A percentile compares a stretch with the other conserved stretches of the same genome.
Evolutionary conservation across 2,113 vertebrate species (phyloP).

Genomic region (Pimephales promelas): DNA sequence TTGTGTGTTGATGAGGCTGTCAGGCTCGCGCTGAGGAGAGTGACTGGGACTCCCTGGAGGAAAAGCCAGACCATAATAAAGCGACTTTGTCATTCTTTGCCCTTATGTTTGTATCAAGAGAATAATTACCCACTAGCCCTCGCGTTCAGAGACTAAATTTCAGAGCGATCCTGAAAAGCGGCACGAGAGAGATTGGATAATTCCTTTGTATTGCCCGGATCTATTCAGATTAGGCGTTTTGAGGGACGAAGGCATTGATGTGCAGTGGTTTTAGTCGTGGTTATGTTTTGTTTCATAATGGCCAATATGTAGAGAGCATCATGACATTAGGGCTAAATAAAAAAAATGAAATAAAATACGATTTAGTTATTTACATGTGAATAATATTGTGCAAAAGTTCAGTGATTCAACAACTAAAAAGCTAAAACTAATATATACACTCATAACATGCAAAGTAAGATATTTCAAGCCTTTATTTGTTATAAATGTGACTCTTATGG

Average conservation of each 20-base stretch:
- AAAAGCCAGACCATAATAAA: slow-evolving; percentile 58
- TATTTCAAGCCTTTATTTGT: no score
- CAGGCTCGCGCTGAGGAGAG: slow-evolving; percentile 62
- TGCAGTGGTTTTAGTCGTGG: neutral
- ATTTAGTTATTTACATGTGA: neutral
- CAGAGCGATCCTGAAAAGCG: slow-evolving; percentile 47
- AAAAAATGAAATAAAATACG: neutral
- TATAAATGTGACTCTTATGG: no score
- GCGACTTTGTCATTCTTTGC: slow-evolving; percentile 59
- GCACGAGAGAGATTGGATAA: neutral
- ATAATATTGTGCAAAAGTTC: no score
- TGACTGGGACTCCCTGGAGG: slow-evolving; percentile 26
- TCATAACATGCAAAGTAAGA: no score
- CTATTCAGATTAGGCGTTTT: neutral
- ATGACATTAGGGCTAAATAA: no score
- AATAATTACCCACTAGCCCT: slow-evolving; percentile 53
- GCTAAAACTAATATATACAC: no score
- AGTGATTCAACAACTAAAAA: no score
- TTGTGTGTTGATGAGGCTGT: slow-evolving; percentile 66
- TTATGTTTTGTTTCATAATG: neutral
- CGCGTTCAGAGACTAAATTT: slow-evolving; percentile 52
- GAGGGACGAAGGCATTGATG: neutral
- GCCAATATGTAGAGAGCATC: neutral
- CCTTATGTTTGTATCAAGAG: slow-evolving; percentile 55
- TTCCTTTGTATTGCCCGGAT: neutral